Evolutionary conservation across 2,888 invertebrate genomes (phyloP), one percentile per base, ranked within the genome.

Genomic region (Athripsodes cinereus): DNA sequence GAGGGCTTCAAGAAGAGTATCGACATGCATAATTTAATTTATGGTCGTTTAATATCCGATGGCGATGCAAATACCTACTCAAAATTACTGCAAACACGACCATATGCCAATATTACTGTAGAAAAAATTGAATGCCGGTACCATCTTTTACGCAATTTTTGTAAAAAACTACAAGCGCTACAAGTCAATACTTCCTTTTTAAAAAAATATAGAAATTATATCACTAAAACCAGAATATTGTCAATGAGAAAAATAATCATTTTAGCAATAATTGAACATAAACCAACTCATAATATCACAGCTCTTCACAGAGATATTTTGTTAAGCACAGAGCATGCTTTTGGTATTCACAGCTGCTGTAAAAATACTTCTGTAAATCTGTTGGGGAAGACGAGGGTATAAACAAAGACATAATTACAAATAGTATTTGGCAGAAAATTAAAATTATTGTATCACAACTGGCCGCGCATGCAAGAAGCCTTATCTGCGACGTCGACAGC

Each of bases 401-500:
- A 19, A 47, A 47, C 19, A 47, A 47, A 19, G 47, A 47, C 21
- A 47, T 47, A 47, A 3, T 47, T 19, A 47, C 47, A 47, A 47
- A 21, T 13, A 47, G 47, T 21, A 20, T 47, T 8, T 47, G 47
- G 47, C 47, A 47, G 13, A 47, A 47, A 19, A 19, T 47, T 8
- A 2, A 52, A 18, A 13, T 10, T 18, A 52, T 52, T 22, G 34
- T 52, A 11, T 26, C 40, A 34, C 20, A 53, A 40, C 44, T 53
- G 18, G 21, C 53, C 21, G 21, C 19, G 5, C 53, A 53, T 40
- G 18, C 65, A 13, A 53, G 63, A 18, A 65, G 49, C 49, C 56
- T 68, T 16, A 56, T 67, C 2, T 59, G 65, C 53, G 60, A 68
- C 48, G 64, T 67, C 5, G 62, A 66, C 51, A 70, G 64, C 40